Evolutionary conservation across 2,797 vertebrate genomes (phyloP).

Genomic region (Hozukius guyotensis): DNA sequence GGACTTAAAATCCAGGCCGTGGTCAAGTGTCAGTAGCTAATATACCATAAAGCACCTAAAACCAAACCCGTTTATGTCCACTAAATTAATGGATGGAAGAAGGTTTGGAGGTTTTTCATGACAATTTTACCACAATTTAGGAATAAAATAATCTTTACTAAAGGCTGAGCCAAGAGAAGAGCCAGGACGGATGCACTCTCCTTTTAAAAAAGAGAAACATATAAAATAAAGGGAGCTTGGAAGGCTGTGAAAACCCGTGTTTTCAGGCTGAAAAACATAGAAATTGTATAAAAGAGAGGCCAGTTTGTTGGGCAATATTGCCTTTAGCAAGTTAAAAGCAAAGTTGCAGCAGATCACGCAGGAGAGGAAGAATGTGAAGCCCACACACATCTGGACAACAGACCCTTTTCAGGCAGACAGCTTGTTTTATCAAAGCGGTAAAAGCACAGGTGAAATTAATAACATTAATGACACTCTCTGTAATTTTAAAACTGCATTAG

Average conservation of each 20-base stretch:
- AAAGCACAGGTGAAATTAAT: neutral
- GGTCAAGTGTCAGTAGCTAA: neutral
- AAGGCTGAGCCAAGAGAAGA: neutral
- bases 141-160: neutral
- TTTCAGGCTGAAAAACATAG: neutral
- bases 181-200: neutral
- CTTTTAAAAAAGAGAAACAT: neutral
- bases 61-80: neutral
- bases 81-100: neutral
- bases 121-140: neutral
- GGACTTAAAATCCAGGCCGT: neutral
- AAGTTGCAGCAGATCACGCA: neutral
- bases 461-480: neutral
- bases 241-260: neutral
- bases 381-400: neutral
- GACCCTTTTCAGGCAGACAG: neutral
- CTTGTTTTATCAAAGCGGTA: neutral
- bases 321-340: neutral
- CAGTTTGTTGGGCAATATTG: neutral
- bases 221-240: neutral
- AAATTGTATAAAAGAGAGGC: neutral
- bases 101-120: neutral
- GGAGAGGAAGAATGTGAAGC: neutral
- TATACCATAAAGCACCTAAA: neutral
- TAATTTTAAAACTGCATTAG: neutral